These are phyloP conservation scores for Chrysomallon squamiferum DNA, from an alignment of 1,140 invertebrate genomes.

Conservation along the genomic window DNA sequence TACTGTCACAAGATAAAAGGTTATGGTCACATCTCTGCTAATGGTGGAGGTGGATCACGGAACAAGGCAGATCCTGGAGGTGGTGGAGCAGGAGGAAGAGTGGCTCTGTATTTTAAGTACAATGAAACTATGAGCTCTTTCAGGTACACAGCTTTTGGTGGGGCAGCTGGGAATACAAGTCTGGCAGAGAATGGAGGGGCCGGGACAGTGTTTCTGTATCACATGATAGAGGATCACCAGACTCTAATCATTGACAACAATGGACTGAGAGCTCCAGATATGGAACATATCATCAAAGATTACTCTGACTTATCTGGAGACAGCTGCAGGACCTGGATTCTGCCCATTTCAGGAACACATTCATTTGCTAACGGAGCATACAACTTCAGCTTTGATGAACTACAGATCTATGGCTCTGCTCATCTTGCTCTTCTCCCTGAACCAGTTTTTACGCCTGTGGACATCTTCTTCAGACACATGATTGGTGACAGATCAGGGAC, in stretches of 20 bases:
- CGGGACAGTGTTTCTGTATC: constrained; percentile 49
- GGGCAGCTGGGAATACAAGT: constrained; percentile 23
- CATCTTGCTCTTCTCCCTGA: constrained; percentile 46
- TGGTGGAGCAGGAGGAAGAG: constrained; percentile 46
- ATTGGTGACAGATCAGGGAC: constrained; percentile 51
- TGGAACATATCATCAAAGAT: constrained; percentile 34
- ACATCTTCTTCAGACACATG: constrained; percentile 47
- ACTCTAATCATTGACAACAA: constrained; percentile 49
- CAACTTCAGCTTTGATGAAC: constrained; percentile 44
- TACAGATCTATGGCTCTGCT: constrained; percentile 48
- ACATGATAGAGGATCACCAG: constrained; percentile 43
- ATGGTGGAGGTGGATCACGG: constrained; percentile 36
- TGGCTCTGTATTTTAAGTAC: constrained; percentile 44
- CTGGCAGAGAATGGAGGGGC: constrained; percentile 43
- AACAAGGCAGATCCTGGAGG: constrained; percentile 31
- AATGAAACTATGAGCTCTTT: constrained; percentile 49
- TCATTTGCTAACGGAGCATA: constrained; percentile 37
- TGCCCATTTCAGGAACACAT: constrained; percentile 44
- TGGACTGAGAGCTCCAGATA: constrained; percentile 31
- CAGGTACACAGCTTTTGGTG: constrained; percentile 40
- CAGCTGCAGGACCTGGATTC: constrained; percentile 46
- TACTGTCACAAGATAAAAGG: constrained; percentile 44
- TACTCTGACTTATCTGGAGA: constrained; percentile 40
- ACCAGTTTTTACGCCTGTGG: constrained; percentile 28
- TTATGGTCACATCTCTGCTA: constrained; percentile 44